Base-by-base conservation (phyloP, 2,888 invertebrate genomes). In the Crematogaster levior region DNA sequence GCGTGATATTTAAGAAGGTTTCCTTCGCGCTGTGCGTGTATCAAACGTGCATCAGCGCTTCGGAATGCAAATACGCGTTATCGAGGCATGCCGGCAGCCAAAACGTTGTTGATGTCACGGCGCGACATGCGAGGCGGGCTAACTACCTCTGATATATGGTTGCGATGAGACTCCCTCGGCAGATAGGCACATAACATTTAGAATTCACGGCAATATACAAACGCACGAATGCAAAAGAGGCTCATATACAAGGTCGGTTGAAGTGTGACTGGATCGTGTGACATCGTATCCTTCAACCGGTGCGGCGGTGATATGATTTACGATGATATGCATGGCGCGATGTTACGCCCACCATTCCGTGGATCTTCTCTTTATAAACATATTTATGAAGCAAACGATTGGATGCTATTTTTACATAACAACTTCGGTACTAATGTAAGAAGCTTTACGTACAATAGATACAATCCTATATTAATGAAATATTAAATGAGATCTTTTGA, bases 31-130 rank as follows among this genome's bases (percentile, higher is more conserved):
- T 51, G 56, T 27, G 60, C 43, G 61, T 46, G 46, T 56, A 61
- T 65, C n/a, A 18, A 51, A 72, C 15, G 27, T 63, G 74, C 61
- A 77, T 84, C 86, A 79, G n/a, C 56, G 15, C 37, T 53, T 34
- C 34, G 70, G 77, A 85, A 88, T 85, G 88, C 74, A 86, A 86
- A 88, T 85, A 83, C 53, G 61, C 61, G 65, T 87, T 82, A 84
- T 84, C 84, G 75, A 65, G 65, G 65, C 43, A 72, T 40, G 37
- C 68, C 10, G 40, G 30, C 63, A 27, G 61, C 24, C 65, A 27
- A 63, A 65, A 74, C 21, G 34, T 46, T 37, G 75, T 10, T 30
- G 30, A 51, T 43, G 61, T 70, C 56, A 48, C 24, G 74, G 46
- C 37, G 12, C 27, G 60, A 66, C 84, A 75, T 65, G 68, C 63